Base-by-base conservation (phyloP, 30 jellyfish, hydroid and myxozoan species). In the Hydractinia echinata region DNA sequence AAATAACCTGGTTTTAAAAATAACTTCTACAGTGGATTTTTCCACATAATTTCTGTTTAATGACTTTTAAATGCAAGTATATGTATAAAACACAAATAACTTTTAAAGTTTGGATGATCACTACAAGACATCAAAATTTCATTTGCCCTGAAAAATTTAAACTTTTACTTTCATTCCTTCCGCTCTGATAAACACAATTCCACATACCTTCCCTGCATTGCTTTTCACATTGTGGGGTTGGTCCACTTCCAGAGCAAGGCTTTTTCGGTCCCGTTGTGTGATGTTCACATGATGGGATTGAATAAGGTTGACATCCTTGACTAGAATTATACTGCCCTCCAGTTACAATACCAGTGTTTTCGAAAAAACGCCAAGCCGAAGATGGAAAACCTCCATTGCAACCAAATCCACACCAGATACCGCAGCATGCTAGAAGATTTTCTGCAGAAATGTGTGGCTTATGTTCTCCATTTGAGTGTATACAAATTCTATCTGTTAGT, bases 311-410 rank as follows among this genome's bases (percentile, higher is more conserved):
- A 67, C 97, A 90, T 9, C 97, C 97, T 49, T 85, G 76, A 18
- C 82, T 79, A 7, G 92, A 14, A 9, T 94, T 94, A 60, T 83
- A 87, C 55, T 90, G 97, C 16, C 97, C 97, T 13, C 97, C 97
- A 4, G 97, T 90, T 6, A 90, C 97, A 55, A 85, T 81, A 13
- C 97, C 97, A 18, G 81, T 71, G n/a, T 50, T 71, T 9, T 13
- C 61, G 66, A 71, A 71, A 71, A 71, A 71, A 50, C 61, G 55
- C 81, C 81, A 71, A 15, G 81, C 81, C n/a, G 61, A 30, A 7
- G n/a, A 7, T 39, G 92, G 97, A 72, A 53, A 84, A n/a, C 97
- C 97, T 20, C 97, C 97, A 80, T 84, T 89, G 85, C 97, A 89
- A 4, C 97, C 97, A 80, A 89, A 64, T 16, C 97, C 97, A 76